Percentiles rank a stretch among this genome's conserved stretches.
These are phyloP conservation scores for Labrus mixtus DNA, from an alignment of 2,113 vertebrate species.

Conservation along the genomic window DNA sequence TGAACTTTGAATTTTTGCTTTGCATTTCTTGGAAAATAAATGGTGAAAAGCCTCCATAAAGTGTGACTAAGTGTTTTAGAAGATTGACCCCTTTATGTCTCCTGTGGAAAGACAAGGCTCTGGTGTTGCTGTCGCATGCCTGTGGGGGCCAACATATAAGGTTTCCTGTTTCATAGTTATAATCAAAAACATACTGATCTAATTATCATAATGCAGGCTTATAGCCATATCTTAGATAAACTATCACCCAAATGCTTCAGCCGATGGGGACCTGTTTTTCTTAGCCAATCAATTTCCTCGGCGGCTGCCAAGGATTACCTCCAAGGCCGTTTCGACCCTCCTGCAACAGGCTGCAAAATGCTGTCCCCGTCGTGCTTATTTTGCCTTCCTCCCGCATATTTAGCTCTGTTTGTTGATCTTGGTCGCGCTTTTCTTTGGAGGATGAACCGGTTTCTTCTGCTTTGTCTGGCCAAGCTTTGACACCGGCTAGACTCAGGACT, in stretches of 20 bases:
- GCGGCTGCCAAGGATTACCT: conserved; percentile 70
- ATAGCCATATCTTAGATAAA: conserved; percentile 66
- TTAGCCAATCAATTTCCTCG: conserved; percentile 78
- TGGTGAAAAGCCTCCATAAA: too few species aligned
- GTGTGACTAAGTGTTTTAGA: background rate
- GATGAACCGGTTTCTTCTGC: conserved; percentile 39
- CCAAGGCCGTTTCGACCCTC: conserved; percentile 44
- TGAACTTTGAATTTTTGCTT: too few species aligned
- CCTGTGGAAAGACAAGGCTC: conserved; percentile 45
- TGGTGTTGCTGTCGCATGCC: conserved; percentile 31
- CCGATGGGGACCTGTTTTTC: conserved; percentile 64
- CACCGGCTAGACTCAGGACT: conserved; percentile 47
- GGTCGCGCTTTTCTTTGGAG: conserved; percentile 51
- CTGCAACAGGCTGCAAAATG: conserved; percentile 25
- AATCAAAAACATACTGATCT: conserved; percentile 65
- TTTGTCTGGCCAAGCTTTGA: conserved; percentile 56
- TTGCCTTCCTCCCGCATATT: conserved; percentile 64
- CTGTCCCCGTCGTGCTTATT: conserved; percentile 63
- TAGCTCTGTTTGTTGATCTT: conserved; percentile 75
- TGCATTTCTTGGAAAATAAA: too few species aligned
- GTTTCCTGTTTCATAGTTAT: conserved; percentile 61
- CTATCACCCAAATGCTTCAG: conserved; percentile 44
- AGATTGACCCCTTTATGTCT: background rate
- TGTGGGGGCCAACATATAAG: conserved; percentile 12
- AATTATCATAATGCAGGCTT: conserved; percentile 67